Evolutionary conservation across 2,888 invertebrate genomes (phyloP).

Genomic region (Allacma fusca): DNA sequence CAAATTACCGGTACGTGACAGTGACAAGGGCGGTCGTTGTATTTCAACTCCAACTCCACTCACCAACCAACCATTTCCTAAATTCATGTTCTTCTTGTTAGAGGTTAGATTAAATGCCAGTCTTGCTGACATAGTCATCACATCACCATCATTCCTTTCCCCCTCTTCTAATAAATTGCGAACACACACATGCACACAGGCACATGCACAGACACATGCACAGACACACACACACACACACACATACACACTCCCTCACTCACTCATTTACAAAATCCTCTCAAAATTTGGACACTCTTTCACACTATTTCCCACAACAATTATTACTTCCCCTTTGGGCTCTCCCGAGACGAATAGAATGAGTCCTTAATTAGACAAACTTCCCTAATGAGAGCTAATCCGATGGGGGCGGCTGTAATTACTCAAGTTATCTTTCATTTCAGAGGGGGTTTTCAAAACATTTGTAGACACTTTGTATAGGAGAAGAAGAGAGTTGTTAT

Average conservation of each 20-base stretch:
- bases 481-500: too few species aligned
- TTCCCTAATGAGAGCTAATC: not conserved
- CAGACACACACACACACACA: not conserved
- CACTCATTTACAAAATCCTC: not conserved
- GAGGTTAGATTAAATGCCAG: conserved; percentile 42
- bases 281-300: not conserved
- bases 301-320: conserved; percentile 12
- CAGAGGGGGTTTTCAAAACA: too few species aligned
- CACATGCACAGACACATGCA: not conserved
- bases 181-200: not conserved
- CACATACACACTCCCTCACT: not conserved
- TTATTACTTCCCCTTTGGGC: not conserved
- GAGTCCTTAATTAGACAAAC: conserved; percentile 8
- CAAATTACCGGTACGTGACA: conserved; percentile 41
- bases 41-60: conserved; percentile 16
- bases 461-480: too few species aligned
- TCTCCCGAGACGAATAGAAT: not conserved
- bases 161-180: conserved; percentile 28
- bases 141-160: conserved; percentile 19
- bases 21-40: conserved; percentile 39
- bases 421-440: too few species aligned
- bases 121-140: conserved; percentile 28
- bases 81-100: conserved; percentile 27
- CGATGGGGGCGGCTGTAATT: too few species aligned
- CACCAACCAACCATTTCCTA: conserved; percentile 22